Evolutionary conservation across 2,797 vertebrate genomes (phyloP), one percentile per base, ranked within the genome.

Genomic region (Anguilla marmorata): DNA sequence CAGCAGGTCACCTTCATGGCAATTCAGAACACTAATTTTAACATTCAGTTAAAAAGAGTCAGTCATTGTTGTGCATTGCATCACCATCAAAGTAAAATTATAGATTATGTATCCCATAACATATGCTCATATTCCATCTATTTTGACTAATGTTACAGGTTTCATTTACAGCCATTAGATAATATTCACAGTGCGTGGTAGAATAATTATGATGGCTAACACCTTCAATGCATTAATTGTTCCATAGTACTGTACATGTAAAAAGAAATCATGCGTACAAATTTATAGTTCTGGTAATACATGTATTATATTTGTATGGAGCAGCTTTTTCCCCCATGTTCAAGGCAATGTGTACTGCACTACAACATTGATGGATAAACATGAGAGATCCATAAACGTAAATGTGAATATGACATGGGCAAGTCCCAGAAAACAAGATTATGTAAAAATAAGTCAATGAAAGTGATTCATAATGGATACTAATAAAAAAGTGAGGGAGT

Each of bases 1-100:
- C 5, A 45, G 85, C 88, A 86, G 72, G 87, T 88, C 88, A 88
- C 45, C 82, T 52, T 86, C 89, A 87, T 50, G 24, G 60, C 41
- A 52, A 74, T 60, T 8, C 79, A 79, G 58, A 85, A 87, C 33
- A 66, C 48, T 21, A 58, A 3, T 54, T n/a, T 33, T 58, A 24
- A 58, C 80, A 41, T 37, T 45, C 41, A 45, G 41, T 45, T 45
- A 45, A 45, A 45, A 45, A 87, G 86, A 87, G 41, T 58, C 24
- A 52, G 37, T 79, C 16, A 19, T 79, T 79, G 33, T 79, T 82
- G 76, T 37, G 7, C 33, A 80, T 6, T 74, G 27, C 8, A 21
- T 76, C 14, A 41, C 14, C 0, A 14, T 33, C 37, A 41, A 41
- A 21, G 21, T 24, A 27, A 21, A 50, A 19, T 50, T 14, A 82